Evolutionary conservation across 2,888 invertebrate species (phyloP).

Genomic region (Pseudolycoriella hygida): DNA sequence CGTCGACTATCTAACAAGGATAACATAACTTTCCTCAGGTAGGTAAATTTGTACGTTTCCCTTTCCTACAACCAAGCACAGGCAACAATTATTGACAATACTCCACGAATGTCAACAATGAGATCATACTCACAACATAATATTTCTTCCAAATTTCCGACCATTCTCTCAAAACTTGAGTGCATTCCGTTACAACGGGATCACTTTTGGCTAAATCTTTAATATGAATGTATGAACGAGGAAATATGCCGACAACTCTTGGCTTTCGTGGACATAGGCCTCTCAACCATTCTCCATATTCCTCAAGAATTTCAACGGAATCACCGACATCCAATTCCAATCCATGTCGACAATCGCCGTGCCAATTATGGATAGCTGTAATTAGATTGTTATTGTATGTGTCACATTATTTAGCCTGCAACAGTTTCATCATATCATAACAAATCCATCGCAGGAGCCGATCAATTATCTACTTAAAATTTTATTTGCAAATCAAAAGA

Average conservation of each 20-base stretch:
- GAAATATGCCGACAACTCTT: conserved; percentile 50
- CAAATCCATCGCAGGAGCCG: not conserved
- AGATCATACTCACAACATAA: conserved; percentile 62
- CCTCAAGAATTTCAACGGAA: conserved; percentile 79
- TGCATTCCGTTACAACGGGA: conserved; percentile 78
- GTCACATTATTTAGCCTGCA: not conserved
- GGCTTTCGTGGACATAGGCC: conserved; percentile 66
- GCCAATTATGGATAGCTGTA: conserved; percentile 80
- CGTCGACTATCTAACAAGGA: conserved; percentile 74
- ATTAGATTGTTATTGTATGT: conserved; percentile 18
- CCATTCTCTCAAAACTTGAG: conserved; percentile 86
- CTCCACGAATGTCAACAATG: too few species aligned
- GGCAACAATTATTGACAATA: not conserved
- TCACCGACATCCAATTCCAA: conserved; percentile 81
- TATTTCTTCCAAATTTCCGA: conserved; percentile 80
- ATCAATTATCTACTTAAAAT: not conserved
- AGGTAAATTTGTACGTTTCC: conserved; percentile 68
- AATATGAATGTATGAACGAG: conserved; percentile 67
- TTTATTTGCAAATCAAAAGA: not conserved
- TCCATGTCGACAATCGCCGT: conserved; percentile 62
- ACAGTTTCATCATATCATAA: not conserved
- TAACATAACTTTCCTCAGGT: conserved; percentile 75
- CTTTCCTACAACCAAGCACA: conserved; percentile 39
- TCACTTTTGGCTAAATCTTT: conserved; percentile 78
- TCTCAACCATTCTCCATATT: conserved; percentile 76